These are phyloP conservation scores for Lycocorax pyrrhopterus DNA, from an alignment of 2,113 vertebrate species.

Conservation along the genomic window DNA sequence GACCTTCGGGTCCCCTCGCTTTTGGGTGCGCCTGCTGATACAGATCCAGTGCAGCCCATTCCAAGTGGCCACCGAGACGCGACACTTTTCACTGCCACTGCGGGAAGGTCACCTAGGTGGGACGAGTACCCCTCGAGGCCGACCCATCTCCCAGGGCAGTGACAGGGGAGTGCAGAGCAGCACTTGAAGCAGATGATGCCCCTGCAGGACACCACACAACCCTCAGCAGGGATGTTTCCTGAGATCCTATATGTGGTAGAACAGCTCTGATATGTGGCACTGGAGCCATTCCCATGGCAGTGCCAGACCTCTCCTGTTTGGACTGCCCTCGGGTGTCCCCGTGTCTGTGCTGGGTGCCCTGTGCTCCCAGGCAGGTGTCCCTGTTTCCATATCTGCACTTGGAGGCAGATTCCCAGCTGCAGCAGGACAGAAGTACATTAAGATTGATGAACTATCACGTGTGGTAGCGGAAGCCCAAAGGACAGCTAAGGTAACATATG, in stretches of 20 bases:
- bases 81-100: no score
- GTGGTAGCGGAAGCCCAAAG: not conserved
- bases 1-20: no score
- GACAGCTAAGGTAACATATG: not conserved
- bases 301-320: not conserved
- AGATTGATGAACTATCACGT: not conserved
- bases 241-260: not conserved
- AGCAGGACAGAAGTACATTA: not conserved
- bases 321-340: accelerated
- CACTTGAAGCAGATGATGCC: accelerated
- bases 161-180: no score
- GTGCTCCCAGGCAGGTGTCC: not conserved
- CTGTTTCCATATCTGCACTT: not conserved
- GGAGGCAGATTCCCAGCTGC: not conserved
- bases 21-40: no score
- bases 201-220: not conserved
- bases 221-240: not conserved
- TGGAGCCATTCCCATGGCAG: not conserved
- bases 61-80: no score
- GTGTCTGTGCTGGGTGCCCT: accelerated
- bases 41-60: no score
- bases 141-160: no score
- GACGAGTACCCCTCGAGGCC: no score
- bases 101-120: no score
- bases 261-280: accelerated